Evolutionary conservation across 2,888 invertebrate genomes (phyloP).

Genomic region (Incurvaria masculella): DNA sequence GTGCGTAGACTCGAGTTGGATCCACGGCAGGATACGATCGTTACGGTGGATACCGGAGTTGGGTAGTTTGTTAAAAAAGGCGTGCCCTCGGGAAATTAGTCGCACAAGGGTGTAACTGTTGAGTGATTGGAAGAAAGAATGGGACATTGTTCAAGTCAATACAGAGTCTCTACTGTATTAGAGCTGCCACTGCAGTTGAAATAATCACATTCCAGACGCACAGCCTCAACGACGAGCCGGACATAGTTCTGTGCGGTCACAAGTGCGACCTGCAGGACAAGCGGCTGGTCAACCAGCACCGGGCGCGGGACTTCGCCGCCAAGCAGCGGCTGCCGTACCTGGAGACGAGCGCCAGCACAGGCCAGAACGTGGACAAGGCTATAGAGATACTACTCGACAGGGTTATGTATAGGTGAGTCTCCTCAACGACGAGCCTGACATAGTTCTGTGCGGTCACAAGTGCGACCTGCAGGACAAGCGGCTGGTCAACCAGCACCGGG

Average conservation of each 20-base stretch:
- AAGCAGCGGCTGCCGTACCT: conserved; percentile 86
- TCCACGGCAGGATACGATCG: too few relatives aligned
- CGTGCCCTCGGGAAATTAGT: too few relatives aligned
- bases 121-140: too few relatives aligned
- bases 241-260: conserved; percentile 94
- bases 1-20: too few relatives aligned
- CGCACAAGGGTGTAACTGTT: too few relatives aligned
- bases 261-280: conserved; percentile 89
- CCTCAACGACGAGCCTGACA: conserved; percentile 82
- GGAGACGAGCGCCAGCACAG: conserved; percentile 95
- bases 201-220: conserved; percentile 63
- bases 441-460: conserved; percentile 95
- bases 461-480: conserved; percentile 85
- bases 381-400: conserved; percentile 85
- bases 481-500: conserved; percentile 73
- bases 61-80: too few relatives aligned
- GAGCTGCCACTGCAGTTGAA: background rate
- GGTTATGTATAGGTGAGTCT: conserved; percentile 64
- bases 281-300: conserved; percentile 73
- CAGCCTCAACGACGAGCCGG: conserved; percentile 82
- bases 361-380: conserved; percentile 85
- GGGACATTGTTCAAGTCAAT: too few relatives aligned
- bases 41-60: too few relatives aligned
- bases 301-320: conserved; percentile 80
- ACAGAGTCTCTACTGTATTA: background rate